Conservation (phyloP, 2,797 vertebrate species). For the Semotilus atromaculatus region DNA sequence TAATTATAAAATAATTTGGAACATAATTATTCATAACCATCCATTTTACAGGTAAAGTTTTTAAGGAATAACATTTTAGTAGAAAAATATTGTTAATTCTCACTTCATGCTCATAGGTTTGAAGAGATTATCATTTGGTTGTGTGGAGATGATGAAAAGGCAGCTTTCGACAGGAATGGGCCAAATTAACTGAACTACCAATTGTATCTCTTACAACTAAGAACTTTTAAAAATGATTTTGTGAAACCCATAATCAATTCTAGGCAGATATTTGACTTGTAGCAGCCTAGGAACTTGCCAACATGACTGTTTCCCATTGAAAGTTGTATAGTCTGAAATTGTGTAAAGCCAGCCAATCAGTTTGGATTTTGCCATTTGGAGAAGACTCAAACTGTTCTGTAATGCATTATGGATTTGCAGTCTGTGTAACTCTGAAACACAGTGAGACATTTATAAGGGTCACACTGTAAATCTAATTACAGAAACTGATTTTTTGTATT, state of each 20-base stretch:
- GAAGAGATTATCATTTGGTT: neutral
- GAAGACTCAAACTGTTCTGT: neutral
- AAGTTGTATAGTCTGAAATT: neutral
- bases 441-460: neutral
- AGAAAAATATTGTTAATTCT: neutral
- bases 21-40: neutral
- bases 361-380: neutral
- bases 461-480: neutral
- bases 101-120: neutral
- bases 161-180: neutral
- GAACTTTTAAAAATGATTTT: neutral
- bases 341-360: neutral
- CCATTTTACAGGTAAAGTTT: neutral
- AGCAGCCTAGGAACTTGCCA: neutral
- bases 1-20: neutral
- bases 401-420: slow-evolving; percentile 4
- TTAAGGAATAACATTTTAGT: neutral
- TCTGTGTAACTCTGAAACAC: neutral
- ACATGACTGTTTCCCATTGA: neutral
- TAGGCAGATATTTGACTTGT: neutral
- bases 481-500: neutral
- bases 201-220: neutral
- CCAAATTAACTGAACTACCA: neutral
- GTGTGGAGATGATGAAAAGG: neutral
- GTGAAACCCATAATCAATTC: neutral